Base-by-base conservation (phyloP, 2,797 vertebrate species). In the Cichlasoma orientale region DNA sequence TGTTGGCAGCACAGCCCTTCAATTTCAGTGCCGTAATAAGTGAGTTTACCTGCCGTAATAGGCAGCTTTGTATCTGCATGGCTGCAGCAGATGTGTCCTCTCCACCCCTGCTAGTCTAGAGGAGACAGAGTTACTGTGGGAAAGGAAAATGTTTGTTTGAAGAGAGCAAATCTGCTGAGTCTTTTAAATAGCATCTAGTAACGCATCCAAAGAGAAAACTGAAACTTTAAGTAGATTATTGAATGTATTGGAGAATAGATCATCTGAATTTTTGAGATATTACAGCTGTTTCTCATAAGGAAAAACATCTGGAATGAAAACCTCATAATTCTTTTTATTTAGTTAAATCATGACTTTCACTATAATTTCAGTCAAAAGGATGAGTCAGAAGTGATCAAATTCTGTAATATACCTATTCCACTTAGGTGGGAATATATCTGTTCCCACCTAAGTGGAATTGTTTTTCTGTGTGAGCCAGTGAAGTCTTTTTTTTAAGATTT, bases 21-120 rank as follows among this genome's bases (percentile, higher is more conserved):
- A 91, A 91, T 94, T 93, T 82, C 78, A 54, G 78, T 1, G 44
- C 53, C 12, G 82, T 92, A 92, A 93, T 93, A 90, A 90, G 83
- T 1, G 9, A 86, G 82, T 93, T 91, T 86, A 92, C 89, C 84
- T 92, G 89, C 82, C 72, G 77, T 92, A 90, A 92, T 91, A 76
- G 88, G 90, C 88, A 74, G 88, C 85, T 86, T 19, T 76, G 80
- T 13, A 11, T 83, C 88, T 84, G 79, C 82, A 82, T 12, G 61
- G 52, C 87, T 79, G 78, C 84, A 87, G 88, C 90, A 92, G 92
- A 91, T 85, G 89, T 91, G 81, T 75, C 76, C 77, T 78, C 61
- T 75, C 82, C 14, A 13, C 69, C 81, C 57, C 71, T 23, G 55
- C 27, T 85, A 80, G 47, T 73, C 80, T 55, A 81, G 31, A 74